Evolutionary conservation across 2,113 vertebrate genomes (phyloP).

Genomic region (Hepsetus odoe): DNA sequence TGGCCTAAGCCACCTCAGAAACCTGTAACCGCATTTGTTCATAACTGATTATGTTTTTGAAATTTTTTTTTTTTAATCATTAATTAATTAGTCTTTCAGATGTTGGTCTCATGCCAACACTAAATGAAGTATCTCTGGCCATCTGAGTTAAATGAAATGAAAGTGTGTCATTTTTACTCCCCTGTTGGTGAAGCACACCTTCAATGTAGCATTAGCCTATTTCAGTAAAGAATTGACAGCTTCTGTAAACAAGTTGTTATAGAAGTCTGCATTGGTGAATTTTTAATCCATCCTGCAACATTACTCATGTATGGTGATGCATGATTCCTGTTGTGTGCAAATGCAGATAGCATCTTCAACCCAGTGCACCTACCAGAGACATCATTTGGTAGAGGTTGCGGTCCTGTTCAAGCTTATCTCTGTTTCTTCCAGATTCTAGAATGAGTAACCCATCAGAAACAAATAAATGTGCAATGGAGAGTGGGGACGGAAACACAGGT

Average conservation of each 20-base stretch:
- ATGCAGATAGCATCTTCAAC: not conserved
- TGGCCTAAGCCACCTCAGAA: no score
- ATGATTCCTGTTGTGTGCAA: not conserved
- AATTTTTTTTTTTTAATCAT: no score
- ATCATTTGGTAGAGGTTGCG: not conserved
- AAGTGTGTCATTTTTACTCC: not conserved
- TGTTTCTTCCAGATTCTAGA: constrained; percentile 89
- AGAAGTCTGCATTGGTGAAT: no score
- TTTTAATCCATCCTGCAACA: not conserved
- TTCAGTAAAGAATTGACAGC: not conserved
- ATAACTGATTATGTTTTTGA: no score
- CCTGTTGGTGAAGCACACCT: not conserved
- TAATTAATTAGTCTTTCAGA: no score
- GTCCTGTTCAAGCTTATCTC: constrained; percentile 49
- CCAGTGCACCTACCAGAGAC: not conserved
- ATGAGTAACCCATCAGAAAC: constrained; percentile 98
- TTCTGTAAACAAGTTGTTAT: no score
- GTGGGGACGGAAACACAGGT: constrained; percentile 90
- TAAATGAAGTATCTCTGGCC: not conserved
- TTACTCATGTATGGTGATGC: not conserved
- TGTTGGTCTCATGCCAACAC: no score
- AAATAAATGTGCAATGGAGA: constrained; percentile 95
- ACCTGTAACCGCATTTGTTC: no score
- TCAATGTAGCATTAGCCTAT: not conserved
- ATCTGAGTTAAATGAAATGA: not conserved